Base-by-base conservation (phyloP, 35 echinoderm and acorn worm genomes). In the Holothuria glaberrima region DNA sequence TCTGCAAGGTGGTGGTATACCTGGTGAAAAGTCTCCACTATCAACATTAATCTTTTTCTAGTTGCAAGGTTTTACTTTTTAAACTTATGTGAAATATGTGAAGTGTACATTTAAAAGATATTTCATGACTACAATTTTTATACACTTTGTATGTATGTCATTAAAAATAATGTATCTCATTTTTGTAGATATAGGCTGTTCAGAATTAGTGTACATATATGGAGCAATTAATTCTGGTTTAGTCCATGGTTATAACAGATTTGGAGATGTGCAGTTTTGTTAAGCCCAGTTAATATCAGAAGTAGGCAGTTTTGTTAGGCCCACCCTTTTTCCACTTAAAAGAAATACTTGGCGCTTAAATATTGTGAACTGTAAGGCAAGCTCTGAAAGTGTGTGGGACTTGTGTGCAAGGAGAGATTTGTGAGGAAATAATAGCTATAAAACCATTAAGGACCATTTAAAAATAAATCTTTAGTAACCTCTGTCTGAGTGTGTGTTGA, bases 71-170 rank as follows among this genome's bases (percentile, higher is more conserved):
- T 54, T 54, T 54, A 54, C 50, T 54, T 54, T 54, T 54, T 54
- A 54, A 54, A 54, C 3, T 14, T 17, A 50, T 78, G 74, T 78
- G 74, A 78, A 78, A 78, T 78, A 48, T 48, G 50, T 78, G 74
- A 78, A 78, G 33, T 78, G 74, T 78, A 48, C 74, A 78, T 78
- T 22, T 36, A 75, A 41, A 38, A 9, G 16, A 54, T 12, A 54
- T 41, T 75, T 75, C 31, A 75, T 75, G 28, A 75, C 20, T 21
- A 10, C 21, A 20, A 18, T 25, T 78, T 78, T 78, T 78, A 78
- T 78, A 78, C 74, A 78, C 74, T 78, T 78, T 78, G 50, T 78
- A 78, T 78, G 50, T 78, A 78, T 78, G 41, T 78, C 74, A 78
- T 48, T 48, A 78, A 48, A 78, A 48, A 78, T 16, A 76, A 12